These are phyloP conservation scores for Anniella stebbinsi DNA, from an alignment of 2,797 vertebrate genomes.

Conservation along the genomic window DNA sequence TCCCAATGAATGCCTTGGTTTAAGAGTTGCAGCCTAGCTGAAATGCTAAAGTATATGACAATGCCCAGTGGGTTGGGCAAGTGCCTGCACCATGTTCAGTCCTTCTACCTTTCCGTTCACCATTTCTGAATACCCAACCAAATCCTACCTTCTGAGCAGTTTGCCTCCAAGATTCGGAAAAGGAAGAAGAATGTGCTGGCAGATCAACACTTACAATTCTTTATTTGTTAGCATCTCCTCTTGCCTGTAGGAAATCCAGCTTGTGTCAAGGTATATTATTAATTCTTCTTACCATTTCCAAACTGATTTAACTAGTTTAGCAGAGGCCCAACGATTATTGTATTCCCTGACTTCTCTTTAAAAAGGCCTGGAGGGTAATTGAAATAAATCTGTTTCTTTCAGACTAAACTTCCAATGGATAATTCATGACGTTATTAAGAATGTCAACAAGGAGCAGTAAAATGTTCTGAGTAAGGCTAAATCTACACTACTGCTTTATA, in stretches of 20 bases:
- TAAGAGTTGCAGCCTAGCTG: constrained; percentile 2
- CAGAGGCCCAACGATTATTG: constrained; percentile 40
- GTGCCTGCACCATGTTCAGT: background rate
- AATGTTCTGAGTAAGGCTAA: constrained; percentile 40
- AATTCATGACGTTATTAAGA: constrained; percentile 40
- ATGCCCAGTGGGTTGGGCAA: background rate
- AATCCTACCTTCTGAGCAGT: background rate
- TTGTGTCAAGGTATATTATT: constrained; percentile 38
- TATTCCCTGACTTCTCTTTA: constrained; percentile 66
- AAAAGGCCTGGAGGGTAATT: constrained; percentile 60
- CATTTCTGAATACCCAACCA: background rate
- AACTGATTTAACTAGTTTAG: constrained; percentile 37
- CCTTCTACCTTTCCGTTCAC: background rate
- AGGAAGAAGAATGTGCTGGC: constrained; percentile 1
- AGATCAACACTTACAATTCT: rapidly evolving
- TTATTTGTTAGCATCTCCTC: background rate
- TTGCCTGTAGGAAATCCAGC: constrained; percentile 5
- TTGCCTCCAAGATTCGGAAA: rapidly evolving
- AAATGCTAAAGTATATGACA: background rate
- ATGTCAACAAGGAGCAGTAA: constrained; percentile 46
- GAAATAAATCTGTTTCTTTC: constrained; percentile 72
- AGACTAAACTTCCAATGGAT: constrained; percentile 72
- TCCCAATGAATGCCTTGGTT: background rate
- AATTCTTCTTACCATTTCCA: constrained; percentile 34
- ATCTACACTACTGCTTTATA: too few species aligned